Conservation (phyloP, 30 jellyfish, hydroid and myxozoan genomes). For the Pseudorhiza aurosa region DNA sequence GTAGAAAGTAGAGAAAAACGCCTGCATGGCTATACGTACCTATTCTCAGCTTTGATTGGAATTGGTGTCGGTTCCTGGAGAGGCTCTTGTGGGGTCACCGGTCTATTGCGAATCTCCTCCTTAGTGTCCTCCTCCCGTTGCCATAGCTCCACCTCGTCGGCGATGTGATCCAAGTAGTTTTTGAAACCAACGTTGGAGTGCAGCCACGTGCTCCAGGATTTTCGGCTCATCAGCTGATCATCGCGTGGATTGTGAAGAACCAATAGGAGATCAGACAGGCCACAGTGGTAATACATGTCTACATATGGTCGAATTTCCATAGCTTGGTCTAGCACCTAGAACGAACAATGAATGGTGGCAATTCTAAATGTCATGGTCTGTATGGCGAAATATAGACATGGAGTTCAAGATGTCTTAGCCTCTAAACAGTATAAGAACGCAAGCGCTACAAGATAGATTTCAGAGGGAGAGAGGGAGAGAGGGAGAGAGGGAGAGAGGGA, state of each 20-base stretch:
- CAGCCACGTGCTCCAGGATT: conserved; percentile 81
- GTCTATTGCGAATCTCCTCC: conserved; percentile 51
- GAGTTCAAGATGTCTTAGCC: no score
- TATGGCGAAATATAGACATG: no score
- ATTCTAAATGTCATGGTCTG: no score
- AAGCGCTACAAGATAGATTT: no score
- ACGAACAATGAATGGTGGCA: no score
- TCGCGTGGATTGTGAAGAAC: conserved; percentile 81
- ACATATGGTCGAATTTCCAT: conserved; percentile 69
- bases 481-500: no score
- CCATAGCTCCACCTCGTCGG: conserved; percentile 75
- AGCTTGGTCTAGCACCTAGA: conserved; percentile 74
- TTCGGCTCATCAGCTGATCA: conserved; percentile 25
- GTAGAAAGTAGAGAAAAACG: no score
- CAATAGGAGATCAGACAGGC: conserved; percentile 39
- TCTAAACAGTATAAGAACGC: no score
- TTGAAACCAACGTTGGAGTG: conserved; percentile 93
- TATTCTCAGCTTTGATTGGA: conserved; percentile 66
- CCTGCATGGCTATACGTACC: no score
- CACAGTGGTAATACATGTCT: conserved; percentile 70
- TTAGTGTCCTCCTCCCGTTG: conserved; percentile 50
- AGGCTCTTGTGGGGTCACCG: conserved; percentile 35
- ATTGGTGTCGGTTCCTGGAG: conserved; percentile 72
- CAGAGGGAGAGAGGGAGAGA: no score
- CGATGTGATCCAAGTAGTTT: conserved; percentile 78